These are phyloP conservation scores for Umimayanthus kanabou DNA, from an alignment of 92 coral and sea anemone species.

Conservation along the genomic window DNA sequence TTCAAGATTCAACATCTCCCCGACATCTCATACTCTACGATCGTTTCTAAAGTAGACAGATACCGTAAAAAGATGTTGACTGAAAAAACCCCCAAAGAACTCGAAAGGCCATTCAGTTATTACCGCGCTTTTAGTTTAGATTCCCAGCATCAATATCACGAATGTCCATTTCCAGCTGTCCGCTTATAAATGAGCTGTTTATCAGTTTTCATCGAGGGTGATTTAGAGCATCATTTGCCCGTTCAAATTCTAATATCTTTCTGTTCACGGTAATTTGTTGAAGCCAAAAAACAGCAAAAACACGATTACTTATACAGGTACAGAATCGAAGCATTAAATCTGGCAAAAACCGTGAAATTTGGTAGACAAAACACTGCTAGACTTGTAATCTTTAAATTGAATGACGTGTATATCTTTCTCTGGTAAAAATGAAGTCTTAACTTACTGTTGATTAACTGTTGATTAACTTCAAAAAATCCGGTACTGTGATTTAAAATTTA, in stretches of 20 bases:
- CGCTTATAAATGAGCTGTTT: background rate
- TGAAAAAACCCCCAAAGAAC: too few species aligned
- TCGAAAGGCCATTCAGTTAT: too few species aligned
- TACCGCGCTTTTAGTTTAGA: too few species aligned
- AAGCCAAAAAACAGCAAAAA: background rate
- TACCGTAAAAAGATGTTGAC: too few species aligned
- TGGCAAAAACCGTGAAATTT: background rate
- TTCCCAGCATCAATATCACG: too few species aligned
- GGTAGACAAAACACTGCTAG: background rate
- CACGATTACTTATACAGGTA: background rate
- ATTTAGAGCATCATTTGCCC: background rate
- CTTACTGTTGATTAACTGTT: background rate
- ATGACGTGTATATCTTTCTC: background rate
- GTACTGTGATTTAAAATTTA: background rate
- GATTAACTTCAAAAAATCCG: background rate
- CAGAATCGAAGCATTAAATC: background rate
- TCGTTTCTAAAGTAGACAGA: too few species aligned
- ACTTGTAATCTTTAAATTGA: background rate
- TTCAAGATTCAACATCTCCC: too few species aligned
- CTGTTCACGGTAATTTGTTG: background rate
- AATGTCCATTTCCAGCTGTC: background rate
- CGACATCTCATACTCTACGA: too few species aligned
- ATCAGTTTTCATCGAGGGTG: background rate
- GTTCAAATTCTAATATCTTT: background rate
- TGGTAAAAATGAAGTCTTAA: background rate